Conservation (phyloP, 64 coral and sea anemone species). For the Pocillopora damicornis region DNA sequence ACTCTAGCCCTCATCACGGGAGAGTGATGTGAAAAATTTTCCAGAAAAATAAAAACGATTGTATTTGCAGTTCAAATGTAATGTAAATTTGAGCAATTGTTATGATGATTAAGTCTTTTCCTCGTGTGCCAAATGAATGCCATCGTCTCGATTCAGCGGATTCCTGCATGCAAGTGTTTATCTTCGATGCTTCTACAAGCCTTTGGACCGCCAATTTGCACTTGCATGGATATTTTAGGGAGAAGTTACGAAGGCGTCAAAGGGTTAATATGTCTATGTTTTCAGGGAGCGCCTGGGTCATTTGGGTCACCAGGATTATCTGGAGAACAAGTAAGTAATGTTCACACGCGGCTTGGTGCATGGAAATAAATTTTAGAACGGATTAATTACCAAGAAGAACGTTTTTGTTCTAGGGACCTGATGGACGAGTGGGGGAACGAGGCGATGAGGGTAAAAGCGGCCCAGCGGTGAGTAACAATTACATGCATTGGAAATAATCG, state of each 20-base stretch:
- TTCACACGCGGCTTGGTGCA: background rate
- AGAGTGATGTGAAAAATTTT: no score
- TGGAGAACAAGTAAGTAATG: conserved; percentile 9
- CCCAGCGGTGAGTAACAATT: background rate
- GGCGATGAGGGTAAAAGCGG: conserved; percentile 16
- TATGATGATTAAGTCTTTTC: no score
- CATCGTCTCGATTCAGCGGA: no score
- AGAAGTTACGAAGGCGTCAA: background rate
- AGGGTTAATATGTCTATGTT: background rate
- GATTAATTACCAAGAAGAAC: background rate
- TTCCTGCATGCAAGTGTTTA: no score
- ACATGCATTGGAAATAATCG: background rate
- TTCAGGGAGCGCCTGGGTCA: conserved; percentile 8
- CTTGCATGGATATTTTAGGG: no score
- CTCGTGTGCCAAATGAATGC: no score
- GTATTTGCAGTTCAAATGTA: no score
- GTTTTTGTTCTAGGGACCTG: background rate
- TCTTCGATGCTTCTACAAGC: no score
- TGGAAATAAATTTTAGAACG: background rate
- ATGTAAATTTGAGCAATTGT: no score
- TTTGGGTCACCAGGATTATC: conserved; percentile 8
- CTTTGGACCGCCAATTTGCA: no score
- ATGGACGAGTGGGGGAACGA: background rate
- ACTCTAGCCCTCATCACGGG: no score
- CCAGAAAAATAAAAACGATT: no score